Evolutionary conservation across 2,113 vertebrate genomes (phyloP), one percentile per base, ranked within the genome.

Genomic region (Pangasianodon gigas): DNA sequence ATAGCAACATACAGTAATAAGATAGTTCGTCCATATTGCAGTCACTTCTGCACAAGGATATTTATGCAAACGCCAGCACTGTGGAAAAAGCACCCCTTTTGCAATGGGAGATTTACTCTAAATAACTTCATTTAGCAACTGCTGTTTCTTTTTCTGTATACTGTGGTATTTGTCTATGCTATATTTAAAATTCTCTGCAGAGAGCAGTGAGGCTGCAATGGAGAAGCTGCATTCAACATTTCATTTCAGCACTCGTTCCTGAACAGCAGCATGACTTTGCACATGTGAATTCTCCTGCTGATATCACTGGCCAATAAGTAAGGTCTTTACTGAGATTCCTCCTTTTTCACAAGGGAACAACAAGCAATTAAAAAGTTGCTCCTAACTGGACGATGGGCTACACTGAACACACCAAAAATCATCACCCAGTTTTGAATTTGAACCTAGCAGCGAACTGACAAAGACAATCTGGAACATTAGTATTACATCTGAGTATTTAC

Each of bases 241-340:
- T 90, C 90, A 91, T 89, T 93, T 94, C 94, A 95, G 94, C 93
- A 94, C 94, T 89, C 91, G 51, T 89, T 92, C 29, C 88, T 94
- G 93, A 95, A 95, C 95, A 94, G 93, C 91, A 93, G 85, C 91
- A 62, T 79, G 83, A 74, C 90, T 82, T 91, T 92, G 92, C 92
- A 89, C 82, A 56, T 88, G 75, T 77, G 87, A 89, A 91, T 74
- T 92, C 90, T 92, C 86, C 37, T 48, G 54, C 69, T 91, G 87
- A 93, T 89, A 87, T 89, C 86, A 90, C 26, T 41, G 11, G 24
- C 44, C 48, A 2, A 11, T 79, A 62, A 46, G 9, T 86, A 21
- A 6, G 48, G 16, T 52, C 6, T 86, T 65, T 32, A 29, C 8
- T 51, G 29, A 86, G 60, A 71, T 56, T 54, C 32, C 5, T 32